Base-by-base conservation (phyloP, 2,797 vertebrate species). In the Microctenopoma lineatum region DNA sequence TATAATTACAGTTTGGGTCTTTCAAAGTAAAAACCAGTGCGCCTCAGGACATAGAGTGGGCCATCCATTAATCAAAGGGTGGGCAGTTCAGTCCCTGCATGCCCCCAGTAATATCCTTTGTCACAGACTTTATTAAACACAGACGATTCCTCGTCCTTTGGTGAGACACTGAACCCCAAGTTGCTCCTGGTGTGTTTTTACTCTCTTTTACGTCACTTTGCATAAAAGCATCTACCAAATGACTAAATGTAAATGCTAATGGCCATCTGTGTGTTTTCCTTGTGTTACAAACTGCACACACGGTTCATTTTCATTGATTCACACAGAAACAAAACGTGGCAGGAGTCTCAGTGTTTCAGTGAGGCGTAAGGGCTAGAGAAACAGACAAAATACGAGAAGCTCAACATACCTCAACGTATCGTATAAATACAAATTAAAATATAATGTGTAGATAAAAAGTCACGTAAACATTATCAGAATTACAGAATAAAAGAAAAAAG, bases 251-350 rank as follows among this genome's bases (percentile, higher is more conserved):
- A n/a, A 45, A 18, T 44, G 14, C 6, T 44, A 44, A 2, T 38
- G 66, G 44, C 66, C 75, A 77, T 84, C 73, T 79, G 70, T 58
- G 38, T 70, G 47, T 56, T 56, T 68, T 45, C 16, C 0, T 66
- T 21, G 0, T 39, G 15, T 42, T 42, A 38, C 47, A 52, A 4
- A 8, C 42, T 41, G 65, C 27, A 50, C 34, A 5, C 29, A 36
- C 11, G 36, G 36, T 36, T 36, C 36, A 61, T 62, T 83, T 67
- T 77, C 38, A 75, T 46, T 52, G 66, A 74, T 75, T 80, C 57
- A 55, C 39, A 15, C n/a, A 36, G 51, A 68, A 21, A 21, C 42
- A 62, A 73, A 77, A 70, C 59, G 70, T 56, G 50, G 64, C 71
- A 36, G 63, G 66, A 81, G 47, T 75, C 61, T 48, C 64, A 79